Conservation (phyloP, 2,888 invertebrate species). For the Ramazzottius varieornatus region DNA sequence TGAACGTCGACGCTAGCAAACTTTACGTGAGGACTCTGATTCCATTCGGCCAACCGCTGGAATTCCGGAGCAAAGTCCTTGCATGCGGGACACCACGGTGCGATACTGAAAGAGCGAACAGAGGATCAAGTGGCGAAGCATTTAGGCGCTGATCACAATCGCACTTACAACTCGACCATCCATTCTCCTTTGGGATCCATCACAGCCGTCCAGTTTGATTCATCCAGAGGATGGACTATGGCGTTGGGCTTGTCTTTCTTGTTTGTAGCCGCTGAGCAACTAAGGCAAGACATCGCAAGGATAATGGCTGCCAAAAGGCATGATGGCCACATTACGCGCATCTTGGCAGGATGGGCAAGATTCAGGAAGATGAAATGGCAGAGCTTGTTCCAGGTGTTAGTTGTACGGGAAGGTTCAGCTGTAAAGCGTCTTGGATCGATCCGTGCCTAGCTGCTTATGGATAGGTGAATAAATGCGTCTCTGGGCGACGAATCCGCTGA, state of each 20-base stretch:
- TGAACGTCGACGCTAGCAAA: background rate
- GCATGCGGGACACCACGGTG: slow-evolving; percentile 98
- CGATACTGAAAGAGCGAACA: slow-evolving; percentile 39
- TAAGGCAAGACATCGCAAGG: no score
- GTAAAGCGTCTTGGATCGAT: no score
- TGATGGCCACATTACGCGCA: no score
- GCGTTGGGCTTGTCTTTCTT: background rate
- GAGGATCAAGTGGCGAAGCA: background rate
- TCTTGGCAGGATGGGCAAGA: no score
- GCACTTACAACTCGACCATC: background rate
- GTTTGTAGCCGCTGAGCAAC: no score
- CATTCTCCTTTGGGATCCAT: background rate
- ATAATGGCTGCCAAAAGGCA: no score
- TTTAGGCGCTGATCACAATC: background rate
- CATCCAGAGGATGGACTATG: background rate
- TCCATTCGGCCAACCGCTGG: slow-evolving; percentile 51
- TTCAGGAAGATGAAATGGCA: no score
- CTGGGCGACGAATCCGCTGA: no score
- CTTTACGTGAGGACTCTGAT: slow-evolving; percentile 20
- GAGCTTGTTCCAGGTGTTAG: no score
- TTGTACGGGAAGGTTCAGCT: no score
- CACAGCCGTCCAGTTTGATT: background rate
- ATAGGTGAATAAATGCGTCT: no score
- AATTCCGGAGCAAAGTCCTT: slow-evolving; percentile 60
- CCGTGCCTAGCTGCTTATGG: no score